phyloP scores from a whole-genome alignment of 2,888 invertebrate genomes.

The Campoplex nolae region DNA sequence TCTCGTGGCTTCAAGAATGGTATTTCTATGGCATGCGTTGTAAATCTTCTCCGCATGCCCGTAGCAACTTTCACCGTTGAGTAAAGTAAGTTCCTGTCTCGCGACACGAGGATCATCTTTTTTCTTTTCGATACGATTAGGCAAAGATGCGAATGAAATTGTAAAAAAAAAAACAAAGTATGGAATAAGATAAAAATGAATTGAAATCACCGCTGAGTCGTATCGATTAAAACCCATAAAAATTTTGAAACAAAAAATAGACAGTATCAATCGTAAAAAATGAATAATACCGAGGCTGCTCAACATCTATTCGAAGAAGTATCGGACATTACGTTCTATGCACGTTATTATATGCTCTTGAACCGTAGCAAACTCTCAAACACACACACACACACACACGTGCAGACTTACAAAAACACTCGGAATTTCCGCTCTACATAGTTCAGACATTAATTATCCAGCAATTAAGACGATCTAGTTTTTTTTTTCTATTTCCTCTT shows the following conservation, averaged over 20 bases:
- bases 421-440: slow-evolving; percentile 82
- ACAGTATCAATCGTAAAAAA: not conserved
- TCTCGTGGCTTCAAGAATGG: slow-evolving; percentile 46
- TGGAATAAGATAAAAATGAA: not conserved
- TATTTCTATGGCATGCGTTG: slow-evolving; percentile 50
- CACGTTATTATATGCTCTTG: slow-evolving; percentile 40
- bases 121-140: slow-evolving; percentile 27
- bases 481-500: slow-evolving; percentile 41
- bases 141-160: slow-evolving; percentile 17
- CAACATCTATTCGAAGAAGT: slow-evolving; percentile 53
- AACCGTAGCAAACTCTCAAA: slow-evolving; percentile 63
- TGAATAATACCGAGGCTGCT: not conserved
- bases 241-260: not conserved
- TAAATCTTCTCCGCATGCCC: slow-evolving; percentile 64
- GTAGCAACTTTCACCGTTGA: slow-evolving; percentile 75
- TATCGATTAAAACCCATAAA: not conserved
- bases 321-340: slow-evolving; percentile 56
- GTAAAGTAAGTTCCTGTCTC: slow-evolving; percentile 49
- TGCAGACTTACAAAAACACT: slow-evolving; percentile 73
- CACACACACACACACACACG: slow-evolving; percentile 68
- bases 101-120: slow-evolving; percentile 34
- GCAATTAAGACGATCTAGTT: slow-evolving; percentile 77
- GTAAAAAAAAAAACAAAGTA: not conserved
- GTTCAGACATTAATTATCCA: slow-evolving; percentile 73
- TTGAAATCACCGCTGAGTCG: not conserved